A percentile compares a stretch with the other conserved stretches of the same genome.
Conservation (phyloP, 2,797 vertebrate species). For the Echeneis naucrates region DNA sequence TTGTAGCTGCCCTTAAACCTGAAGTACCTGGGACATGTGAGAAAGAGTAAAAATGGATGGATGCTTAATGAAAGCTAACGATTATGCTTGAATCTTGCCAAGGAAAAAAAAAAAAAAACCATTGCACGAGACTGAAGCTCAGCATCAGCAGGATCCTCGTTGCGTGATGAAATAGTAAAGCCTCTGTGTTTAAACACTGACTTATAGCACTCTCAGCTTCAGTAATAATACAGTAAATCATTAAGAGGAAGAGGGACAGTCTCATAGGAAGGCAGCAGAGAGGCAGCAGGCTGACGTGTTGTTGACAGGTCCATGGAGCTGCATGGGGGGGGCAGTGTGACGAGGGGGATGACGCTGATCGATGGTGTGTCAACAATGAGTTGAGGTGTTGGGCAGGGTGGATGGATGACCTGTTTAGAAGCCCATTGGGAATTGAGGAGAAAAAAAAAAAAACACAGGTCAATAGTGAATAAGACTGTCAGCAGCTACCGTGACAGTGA, state of each 20-base stretch:
- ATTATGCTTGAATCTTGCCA: conserved; percentile 37
- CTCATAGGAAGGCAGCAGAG: conserved; percentile 19
- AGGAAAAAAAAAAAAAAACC: conserved; percentile 35
- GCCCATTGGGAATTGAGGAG: conserved; percentile 46
- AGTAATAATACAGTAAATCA: conserved; percentile 71
- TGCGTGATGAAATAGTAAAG: conserved; percentile 55
- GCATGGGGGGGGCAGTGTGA: conserved; percentile 28
- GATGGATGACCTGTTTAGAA: conserved; percentile 73
- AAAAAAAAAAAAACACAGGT: conserved; percentile 46
- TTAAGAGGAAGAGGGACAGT: conserved; percentile 41
- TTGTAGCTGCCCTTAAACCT: conserved; percentile 14
- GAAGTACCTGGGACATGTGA: conserved; percentile 19
- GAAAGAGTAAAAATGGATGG: background rate
- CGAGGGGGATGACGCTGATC: conserved; percentile 67
- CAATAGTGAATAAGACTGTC: conserved; percentile 57
- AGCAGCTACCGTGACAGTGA: conserved; percentile 26
- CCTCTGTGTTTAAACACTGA: conserved; percentile 65
- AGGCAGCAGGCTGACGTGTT: conserved; percentile 44
- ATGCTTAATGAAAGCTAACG: conserved; percentile 31
- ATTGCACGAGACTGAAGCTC: conserved; percentile 23
- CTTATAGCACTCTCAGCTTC: conserved; percentile 65
- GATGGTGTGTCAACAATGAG: conserved; percentile 60
- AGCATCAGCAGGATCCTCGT: conserved; percentile 31
- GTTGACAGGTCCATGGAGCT: conserved; percentile 60
- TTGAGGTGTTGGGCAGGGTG: conserved; percentile 37